phyloP scores from a whole-genome alignment of 1,140 invertebrate species.

The Apis florea region DNA sequence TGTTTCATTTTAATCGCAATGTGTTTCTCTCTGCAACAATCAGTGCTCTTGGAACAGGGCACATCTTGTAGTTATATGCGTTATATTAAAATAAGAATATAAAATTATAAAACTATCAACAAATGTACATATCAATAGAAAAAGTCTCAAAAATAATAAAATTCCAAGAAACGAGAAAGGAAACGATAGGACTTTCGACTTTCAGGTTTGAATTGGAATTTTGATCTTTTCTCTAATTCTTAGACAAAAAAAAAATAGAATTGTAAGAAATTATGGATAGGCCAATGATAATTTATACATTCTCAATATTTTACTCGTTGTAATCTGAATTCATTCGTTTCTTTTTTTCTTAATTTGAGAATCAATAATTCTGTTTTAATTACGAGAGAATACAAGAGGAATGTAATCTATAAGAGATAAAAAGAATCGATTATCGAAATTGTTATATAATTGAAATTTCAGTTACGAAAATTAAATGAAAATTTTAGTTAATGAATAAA shows the following conservation, averaged over 20 bases:
- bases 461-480: background rate
- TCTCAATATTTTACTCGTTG: background rate
- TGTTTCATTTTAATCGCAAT: conserved; percentile 13
- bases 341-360: background rate
- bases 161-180: conserved; percentile 8
- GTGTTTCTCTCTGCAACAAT: conserved; percentile 16
- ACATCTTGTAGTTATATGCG: conserved; percentile 33
- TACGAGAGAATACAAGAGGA: too few species aligned
- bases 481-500: background rate
- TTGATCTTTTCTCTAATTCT: background rate
- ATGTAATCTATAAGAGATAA: too few species aligned
- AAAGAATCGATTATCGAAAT: background rate
- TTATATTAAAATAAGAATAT: conserved; percentile 70
- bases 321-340: background rate
- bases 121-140: conserved; percentile 73
- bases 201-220: background rate
- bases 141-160: conserved; percentile 42
- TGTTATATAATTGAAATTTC: background rate
- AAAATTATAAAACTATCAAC: conserved; percentile 78
- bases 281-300: background rate
- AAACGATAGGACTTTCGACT: conserved; percentile 14
- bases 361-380: background rate
- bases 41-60: background rate
- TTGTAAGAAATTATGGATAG: background rate
- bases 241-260: background rate